Base-by-base conservation (phyloP, 2,113 vertebrate species). In the Bolborhynchus lineola region DNA sequence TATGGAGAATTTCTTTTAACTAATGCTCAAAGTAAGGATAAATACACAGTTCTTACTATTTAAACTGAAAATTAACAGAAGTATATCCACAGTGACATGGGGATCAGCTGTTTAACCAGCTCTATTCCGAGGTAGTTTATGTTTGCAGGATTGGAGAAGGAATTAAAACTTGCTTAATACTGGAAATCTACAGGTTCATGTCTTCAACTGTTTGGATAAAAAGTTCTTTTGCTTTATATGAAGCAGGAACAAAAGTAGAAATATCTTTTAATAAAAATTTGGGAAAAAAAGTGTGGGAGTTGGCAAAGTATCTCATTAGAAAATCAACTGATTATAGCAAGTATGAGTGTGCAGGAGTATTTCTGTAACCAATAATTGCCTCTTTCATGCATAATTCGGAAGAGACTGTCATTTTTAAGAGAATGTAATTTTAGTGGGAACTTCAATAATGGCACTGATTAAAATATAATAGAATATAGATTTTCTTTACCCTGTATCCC, bases 261-360 rank as follows among this genome's bases (percentile, higher is more conserved):
- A 82, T 5, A 39, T 52, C 52, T 92, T 78, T 75, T 17, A 49
- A 7, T 74, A 55, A 70, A 7, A 4, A 46, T 65, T 39, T 28
- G 17, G 16, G 53, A 65, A 74, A 67, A 44, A 72, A 26, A 39
- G 5, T 0, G 1, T 75, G 25, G 39, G 14, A 50, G 13, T 50
- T 79, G 68, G 18, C 16, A 92, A 94, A 88, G 76, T 52, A 86
- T 39, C 75, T 79, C 41, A 70, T 82, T 86, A 92, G 24, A 20
- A 94, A 79, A 88, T 71, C 29, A 52, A 71, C 71, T 81, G 53
- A 72, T 83, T 72, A n/a, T 59, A 55, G 46, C 84, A 90, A 49
- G 16, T 41, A 65, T 79, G 28, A 35, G 5, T 63, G 4, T 35
- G 70, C 37, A 41, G 16, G 5, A 33, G 26, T 57, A 52, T 41